Percentiles rank a stretch among this genome's conserved stretches.
phyloP scores from a whole-genome alignment of 2,888 invertebrate species.

The Galerucella nymphaeae region DNA sequence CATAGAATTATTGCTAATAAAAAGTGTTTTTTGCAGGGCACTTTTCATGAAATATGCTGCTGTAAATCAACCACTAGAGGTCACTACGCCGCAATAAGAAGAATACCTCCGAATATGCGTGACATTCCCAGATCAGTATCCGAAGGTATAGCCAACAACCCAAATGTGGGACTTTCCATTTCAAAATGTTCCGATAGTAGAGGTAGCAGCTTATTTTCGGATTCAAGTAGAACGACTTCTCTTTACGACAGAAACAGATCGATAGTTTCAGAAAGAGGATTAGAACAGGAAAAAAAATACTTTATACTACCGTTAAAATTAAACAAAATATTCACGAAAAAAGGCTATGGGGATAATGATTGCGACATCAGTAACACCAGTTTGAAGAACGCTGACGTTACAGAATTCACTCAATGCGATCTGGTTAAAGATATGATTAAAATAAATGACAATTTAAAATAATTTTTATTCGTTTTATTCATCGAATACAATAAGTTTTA shows the following conservation, averaged over 20 bases:
- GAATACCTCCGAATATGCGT: slow-evolving; percentile 40
- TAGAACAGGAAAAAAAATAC: slow-evolving; percentile 19
- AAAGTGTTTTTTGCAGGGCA: slow-evolving; percentile 45
- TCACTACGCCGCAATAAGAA: slow-evolving; percentile 44
- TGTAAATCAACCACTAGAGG: slow-evolving; percentile 36
- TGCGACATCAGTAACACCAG: slow-evolving; percentile 79
- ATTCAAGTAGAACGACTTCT: slow-evolving; percentile 26
- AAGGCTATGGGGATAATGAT: slow-evolving; percentile 12
- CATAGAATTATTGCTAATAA: too few species aligned
- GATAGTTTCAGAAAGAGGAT: slow-evolving; percentile 15
- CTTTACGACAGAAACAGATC: slow-evolving; percentile 34
- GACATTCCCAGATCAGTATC: slow-evolving; percentile 48
- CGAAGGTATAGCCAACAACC: slow-evolving; percentile 44
- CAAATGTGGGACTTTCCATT: slow-evolving; percentile 11
- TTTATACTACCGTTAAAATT: slow-evolving; percentile 36
- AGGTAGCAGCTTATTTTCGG: slow-evolving; percentile 32
- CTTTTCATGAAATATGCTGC: slow-evolving; percentile 49
- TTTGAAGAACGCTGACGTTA: slow-evolving; percentile 76
- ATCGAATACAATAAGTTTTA: neutral
- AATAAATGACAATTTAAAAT: slow-evolving; percentile 66
- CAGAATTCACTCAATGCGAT: slow-evolving; percentile 76
- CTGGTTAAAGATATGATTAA: slow-evolving; percentile 77
- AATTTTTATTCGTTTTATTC: slow-evolving; percentile 17
- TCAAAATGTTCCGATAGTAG: slow-evolving; percentile 31
- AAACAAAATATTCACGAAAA: slow-evolving; percentile 24